Base-by-base conservation (phyloP, 1,140 invertebrate genomes). In the Drosophila kepulauana region DNA sequence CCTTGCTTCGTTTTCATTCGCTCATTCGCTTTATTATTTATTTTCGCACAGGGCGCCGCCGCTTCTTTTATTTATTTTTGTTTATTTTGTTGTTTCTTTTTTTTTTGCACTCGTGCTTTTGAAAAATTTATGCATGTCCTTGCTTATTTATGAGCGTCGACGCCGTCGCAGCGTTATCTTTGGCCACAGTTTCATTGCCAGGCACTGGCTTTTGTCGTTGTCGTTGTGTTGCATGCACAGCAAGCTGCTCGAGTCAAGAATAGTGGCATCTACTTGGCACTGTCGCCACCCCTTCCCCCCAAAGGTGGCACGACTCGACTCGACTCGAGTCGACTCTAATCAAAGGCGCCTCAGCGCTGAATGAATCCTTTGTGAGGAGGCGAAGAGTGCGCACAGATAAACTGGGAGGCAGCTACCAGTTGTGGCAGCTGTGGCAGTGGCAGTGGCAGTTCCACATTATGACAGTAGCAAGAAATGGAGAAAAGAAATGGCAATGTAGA, bases 51-150 rank as follows among this genome's bases (percentile, higher is more conserved):
- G 11, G 35, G 20, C 20, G 20, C 20, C 20, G 3, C 3, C 16
- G 15, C 66, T 63, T 70, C 66, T 63, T 69, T 62, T 65, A 62
- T 79, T 76, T 76, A 64, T 77, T 66, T 65, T 35, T 77, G 73
- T 43, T 59, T 58, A 79, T 75, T 82, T 88, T 64, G 70, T 33
- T 7, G 6, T 33, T 62, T 81, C 61, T 77, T 73, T 74, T 72
- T 69, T 72, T 75, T 48, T 61, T 79, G 46, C 45, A 65, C 46
- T 67, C 63, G 73, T 72, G 69, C 77, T 89, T 91, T 75, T 90
- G 82, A 87, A 91, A 91, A 80, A 91, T 90, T 80, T 85, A 90
- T 86, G 86, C 86, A 90, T 91, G 86, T 90, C 86, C 82, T 87
- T 90, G 86, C 86, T 91, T 90, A 90, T 90, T 90, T 90, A 90